A percentile compares a stretch with the other conserved stretches of the same genome.
Evolutionary conservation across 1,140 invertebrate species (phyloP).

Genomic region (Cyphomyrmex costatus): DNA sequence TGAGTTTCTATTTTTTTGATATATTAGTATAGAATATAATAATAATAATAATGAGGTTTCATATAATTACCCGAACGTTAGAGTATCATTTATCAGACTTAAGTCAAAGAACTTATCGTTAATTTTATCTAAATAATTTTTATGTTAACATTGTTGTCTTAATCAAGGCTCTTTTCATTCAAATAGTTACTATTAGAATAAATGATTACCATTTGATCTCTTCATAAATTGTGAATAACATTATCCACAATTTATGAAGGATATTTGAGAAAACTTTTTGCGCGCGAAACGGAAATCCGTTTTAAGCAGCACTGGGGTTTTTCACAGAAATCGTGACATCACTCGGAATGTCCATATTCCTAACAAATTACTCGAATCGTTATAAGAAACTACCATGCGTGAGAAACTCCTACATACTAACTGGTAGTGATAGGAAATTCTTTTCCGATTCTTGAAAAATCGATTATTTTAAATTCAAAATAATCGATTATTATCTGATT

Average conservation of each 20-base stretch:
- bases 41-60: background rate
- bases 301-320: background rate
- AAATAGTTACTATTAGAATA: background rate
- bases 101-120: constrained; percentile 1
- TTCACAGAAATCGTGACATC: constrained; percentile 42
- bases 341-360: constrained; percentile 15
- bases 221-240: background rate
- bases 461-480: too few species aligned
- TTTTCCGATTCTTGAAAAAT: too few species aligned
- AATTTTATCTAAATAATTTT: constrained; percentile 26
- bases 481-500: too few species aligned
- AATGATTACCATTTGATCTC: background rate
- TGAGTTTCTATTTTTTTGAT: background rate
- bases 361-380: constrained; percentile 19
- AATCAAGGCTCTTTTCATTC: constrained; percentile 16
- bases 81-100: background rate
- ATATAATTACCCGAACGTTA: background rate
- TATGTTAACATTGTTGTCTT: background rate
- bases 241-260: too few species aligned
- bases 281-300: background rate
- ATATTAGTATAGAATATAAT: background rate
- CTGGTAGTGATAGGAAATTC: too few species aligned
- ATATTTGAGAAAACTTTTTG: background rate
- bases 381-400: too few species aligned
- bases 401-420: too few species aligned